Evolutionary conservation across 2,113 vertebrate genomes (phyloP), one percentile per base, ranked within the genome.

Genomic region (Phrynosoma platyrhinos): DNA sequence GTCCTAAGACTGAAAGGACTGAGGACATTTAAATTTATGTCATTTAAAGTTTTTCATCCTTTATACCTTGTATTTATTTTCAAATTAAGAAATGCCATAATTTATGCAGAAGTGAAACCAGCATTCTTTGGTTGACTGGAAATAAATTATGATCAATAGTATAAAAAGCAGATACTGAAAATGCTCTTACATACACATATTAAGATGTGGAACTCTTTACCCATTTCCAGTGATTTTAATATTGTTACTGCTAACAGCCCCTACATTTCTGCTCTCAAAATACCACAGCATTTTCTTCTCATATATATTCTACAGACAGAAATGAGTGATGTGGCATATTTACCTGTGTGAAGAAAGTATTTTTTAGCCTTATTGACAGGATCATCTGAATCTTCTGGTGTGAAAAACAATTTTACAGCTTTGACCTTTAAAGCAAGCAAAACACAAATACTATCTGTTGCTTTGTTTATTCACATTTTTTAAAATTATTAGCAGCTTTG

Each of bases 271-370:
- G 1, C 25, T 18, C 6, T 78, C 25, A 78, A 47, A 55, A 52
- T 6, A 42, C 14, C 87, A 40, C 62, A 92, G 81, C 5, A 83
- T 1, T 14, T 80, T 80, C 82, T 2, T 79, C 7, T 5, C 16
- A n/a, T 2, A 42, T 79, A 66, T n/a, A 84, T 0, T 0, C 0
- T 79, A 5, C 9, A 30, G 75, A 2, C 72, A 84, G 27, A 91
- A 89, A 75, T 13, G 30, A 0, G 82, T 5, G 40, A 64, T 13
- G 18, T n/a, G 0, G 68, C 21, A 82, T 9, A 82, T 88, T 91
- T 94, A 98, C 99, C 98, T 47, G 98, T 99, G 93, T 97, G 96
- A 94, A 98, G 96, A 93, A 98, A 99, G 95, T 98, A 98, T 92
- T 96, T 97, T 95, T 99, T 99, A 0, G 99, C 98, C 1, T 95